A percentile compares a stretch with the other conserved stretches of the same genome.
Conservation (phyloP, 1,140 invertebrate species). For the Heterodera carotae region DNA sequence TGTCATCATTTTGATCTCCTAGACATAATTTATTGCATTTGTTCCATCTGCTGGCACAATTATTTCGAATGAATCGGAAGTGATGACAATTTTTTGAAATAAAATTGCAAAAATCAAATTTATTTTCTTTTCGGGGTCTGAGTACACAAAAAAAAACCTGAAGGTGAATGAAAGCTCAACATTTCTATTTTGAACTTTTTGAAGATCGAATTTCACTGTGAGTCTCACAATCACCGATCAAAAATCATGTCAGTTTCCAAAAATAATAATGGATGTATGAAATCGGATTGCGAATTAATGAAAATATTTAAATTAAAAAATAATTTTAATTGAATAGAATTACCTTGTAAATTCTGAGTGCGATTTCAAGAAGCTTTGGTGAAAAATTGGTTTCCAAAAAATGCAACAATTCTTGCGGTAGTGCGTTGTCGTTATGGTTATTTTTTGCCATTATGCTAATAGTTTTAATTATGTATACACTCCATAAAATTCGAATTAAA, state of each 20-base stretch:
- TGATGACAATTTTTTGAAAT: too few species aligned
- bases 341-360: background rate
- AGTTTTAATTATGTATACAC: too few species aligned
- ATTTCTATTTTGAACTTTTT: background rate
- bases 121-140: too few species aligned
- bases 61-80: background rate
- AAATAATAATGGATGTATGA: too few species aligned
- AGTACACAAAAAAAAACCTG: background rate
- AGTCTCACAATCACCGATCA: background rate
- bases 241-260: background rate
- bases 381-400: constrained; percentile 12
- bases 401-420: background rate
- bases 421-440: background rate
- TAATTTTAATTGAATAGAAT: background rate
- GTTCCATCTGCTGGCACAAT: background rate
- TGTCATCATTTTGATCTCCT: background rate
- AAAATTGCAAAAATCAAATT: too few species aligned
- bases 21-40: background rate
- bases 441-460: background rate
- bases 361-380: constrained; percentile 1
- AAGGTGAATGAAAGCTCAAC: background rate
- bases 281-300: background rate
- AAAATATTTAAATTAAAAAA: background rate
- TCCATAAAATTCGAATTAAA: too few species aligned
- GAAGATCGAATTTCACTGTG: background rate